A percentile compares a stretch with the other conserved stretches of the same genome.
Conservation (phyloP, 2,797 vertebrate genomes). For the Anguilla anguilla region DNA sequence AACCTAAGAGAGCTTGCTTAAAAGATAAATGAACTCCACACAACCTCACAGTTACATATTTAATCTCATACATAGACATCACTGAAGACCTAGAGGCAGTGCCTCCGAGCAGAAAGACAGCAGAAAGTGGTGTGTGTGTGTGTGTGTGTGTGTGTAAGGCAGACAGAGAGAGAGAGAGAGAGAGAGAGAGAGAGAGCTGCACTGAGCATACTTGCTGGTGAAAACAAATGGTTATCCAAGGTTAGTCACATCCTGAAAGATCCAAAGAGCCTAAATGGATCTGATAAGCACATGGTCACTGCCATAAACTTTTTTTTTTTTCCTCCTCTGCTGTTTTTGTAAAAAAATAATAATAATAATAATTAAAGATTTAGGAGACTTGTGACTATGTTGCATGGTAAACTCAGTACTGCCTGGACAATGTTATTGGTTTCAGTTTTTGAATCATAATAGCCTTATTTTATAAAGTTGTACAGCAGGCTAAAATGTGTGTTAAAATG, state of each 20-base stretch:
- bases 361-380: not conserved
- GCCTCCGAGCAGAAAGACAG: not conserved
- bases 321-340: not conserved
- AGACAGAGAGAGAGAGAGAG: not conserved
- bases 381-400: not conserved
- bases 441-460: not conserved
- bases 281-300: slow-evolving; percentile 22
- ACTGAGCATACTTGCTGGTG: not conserved
- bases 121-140: not conserved
- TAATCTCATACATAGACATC: slow-evolving; percentile 1
- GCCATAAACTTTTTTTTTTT: not conserved
- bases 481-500: not conserved
- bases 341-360: not conserved
- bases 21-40: not conserved
- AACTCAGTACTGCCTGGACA: not conserved
- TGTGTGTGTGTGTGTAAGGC: not conserved
- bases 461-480: not conserved
- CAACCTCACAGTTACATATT: not conserved
- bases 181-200: not conserved
- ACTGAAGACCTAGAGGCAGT: not conserved
- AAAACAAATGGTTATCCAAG: slow-evolving; percentile 13
- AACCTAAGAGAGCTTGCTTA: not conserved
- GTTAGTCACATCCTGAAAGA: slow-evolving; percentile 8
- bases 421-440: not conserved
- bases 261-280: slow-evolving; percentile 49